Evolutionary conservation across 2,888 invertebrate species (phyloP).

Genomic region (Diaphora mendica): DNA sequence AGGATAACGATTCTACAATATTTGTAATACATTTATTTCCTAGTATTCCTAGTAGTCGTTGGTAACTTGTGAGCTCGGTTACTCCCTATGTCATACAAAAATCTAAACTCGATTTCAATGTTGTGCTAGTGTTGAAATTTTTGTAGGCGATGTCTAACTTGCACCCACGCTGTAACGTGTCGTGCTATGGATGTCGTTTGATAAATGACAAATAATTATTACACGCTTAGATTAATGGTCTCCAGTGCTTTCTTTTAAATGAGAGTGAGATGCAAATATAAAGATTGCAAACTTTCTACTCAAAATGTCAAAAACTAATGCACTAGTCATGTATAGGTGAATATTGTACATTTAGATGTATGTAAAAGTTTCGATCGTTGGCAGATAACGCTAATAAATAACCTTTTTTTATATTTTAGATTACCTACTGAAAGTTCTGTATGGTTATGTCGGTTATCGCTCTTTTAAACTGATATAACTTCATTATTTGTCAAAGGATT

Average conservation of each 20-base stretch:
- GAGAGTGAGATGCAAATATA: background rate
- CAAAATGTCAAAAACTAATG: background rate
- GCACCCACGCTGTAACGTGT: background rate
- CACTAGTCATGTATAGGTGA: background rate
- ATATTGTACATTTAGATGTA: background rate
- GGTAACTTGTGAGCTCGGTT: too few relatives aligned
- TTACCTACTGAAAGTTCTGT: background rate
- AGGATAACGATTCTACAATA: background rate
- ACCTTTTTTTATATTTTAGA: too few relatives aligned
- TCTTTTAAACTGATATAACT: too few relatives aligned
- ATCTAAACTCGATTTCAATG: background rate
- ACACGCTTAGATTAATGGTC: background rate
- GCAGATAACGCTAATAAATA: background rate
- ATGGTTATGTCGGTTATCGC: background rate
- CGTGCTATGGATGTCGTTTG: constrained; percentile 16
- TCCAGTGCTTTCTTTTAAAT: constrained; percentile 17
- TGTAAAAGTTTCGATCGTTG: background rate
- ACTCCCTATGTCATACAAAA: background rate
- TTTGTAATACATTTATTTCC: background rate
- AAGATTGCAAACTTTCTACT: constrained; percentile 12
- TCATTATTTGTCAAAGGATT: too few relatives aligned
- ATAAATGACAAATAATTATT: constrained; percentile 12
- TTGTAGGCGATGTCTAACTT: background rate
- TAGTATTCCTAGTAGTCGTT: too few relatives aligned
- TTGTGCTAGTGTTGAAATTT: constrained; percentile 8